Conservation (phyloP, 2,888 invertebrate genomes). For the Eustalomyia histrio region DNA sequence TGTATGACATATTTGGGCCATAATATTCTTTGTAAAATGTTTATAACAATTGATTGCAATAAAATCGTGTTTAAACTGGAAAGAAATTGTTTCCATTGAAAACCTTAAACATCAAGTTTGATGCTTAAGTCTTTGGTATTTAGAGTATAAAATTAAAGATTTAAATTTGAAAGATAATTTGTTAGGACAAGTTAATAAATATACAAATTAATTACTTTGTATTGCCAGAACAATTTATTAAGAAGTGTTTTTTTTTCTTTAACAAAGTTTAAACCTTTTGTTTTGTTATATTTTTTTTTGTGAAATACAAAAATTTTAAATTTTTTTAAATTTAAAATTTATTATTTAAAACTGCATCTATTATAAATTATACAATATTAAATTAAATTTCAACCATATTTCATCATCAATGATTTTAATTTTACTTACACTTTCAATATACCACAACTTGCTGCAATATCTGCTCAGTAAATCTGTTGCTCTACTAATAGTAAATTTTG, state of each 20-base stretch:
- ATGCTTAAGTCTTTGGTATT: conserved; percentile 45
- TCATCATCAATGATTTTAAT: conserved; percentile 55
- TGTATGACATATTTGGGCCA: conserved; percentile 55
- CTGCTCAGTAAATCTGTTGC: conserved; percentile 35
- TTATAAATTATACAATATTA: conserved; percentile 54
- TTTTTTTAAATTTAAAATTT: too few relatives aligned
- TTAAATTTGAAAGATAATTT: not conserved
- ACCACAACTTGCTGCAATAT: conserved; percentile 31
- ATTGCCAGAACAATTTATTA: too few relatives aligned
- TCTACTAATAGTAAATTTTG: conserved; percentile 34
- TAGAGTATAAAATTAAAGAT: not conserved
- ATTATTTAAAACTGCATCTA: too few relatives aligned
- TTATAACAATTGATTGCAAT: conserved; percentile 29
- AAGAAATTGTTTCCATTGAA: not conserved
- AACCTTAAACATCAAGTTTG: conserved; percentile 14
- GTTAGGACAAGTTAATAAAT: too few relatives aligned
- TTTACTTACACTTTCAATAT: conserved; percentile 66
- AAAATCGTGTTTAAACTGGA: conserved; percentile 42
- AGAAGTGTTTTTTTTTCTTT: too few relatives aligned
- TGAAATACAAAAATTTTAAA: too few relatives aligned
- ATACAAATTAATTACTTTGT: too few relatives aligned
- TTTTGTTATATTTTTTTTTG: too few relatives aligned
- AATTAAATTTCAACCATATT: conserved; percentile 45
- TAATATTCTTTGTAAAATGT: conserved; percentile 13
- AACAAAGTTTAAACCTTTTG: too few relatives aligned